phyloP scores from a whole-genome alignment of 1,140 invertebrate genomes.

The Drosophila sulfurigaster region DNA sequence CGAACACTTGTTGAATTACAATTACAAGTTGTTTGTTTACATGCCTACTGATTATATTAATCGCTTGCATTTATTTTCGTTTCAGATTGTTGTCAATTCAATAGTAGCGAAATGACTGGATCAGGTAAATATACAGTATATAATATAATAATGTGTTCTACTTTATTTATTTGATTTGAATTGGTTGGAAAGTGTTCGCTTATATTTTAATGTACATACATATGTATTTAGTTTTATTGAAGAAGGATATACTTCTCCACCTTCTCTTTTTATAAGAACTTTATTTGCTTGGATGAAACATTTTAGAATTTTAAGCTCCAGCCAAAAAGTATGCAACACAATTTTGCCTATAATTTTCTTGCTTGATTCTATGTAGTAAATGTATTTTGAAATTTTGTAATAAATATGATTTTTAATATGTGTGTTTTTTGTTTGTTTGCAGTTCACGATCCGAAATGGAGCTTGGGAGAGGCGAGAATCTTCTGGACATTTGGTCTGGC shows the following conservation, averaged over 20 bases:
- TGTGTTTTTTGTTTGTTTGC: not conserved
- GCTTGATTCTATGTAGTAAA: not conserved
- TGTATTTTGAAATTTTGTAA: not conserved
- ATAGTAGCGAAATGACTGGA: constrained; percentile 64
- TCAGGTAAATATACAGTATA: constrained; percentile 63
- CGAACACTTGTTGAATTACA: constrained; percentile 43
- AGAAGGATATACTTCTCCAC: too few relatives aligned
- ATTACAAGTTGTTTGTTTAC: constrained; percentile 42
- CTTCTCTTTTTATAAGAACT: too few relatives aligned
- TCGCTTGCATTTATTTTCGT: constrained; percentile 47
- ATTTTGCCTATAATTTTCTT: not conserved
- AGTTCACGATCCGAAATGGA: constrained; percentile 86
- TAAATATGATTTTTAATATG: not conserved
- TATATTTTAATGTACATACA: too few relatives aligned
- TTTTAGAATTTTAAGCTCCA: not conserved
- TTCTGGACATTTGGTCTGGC: constrained; percentile 85
- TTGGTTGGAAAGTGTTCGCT: too few relatives aligned
- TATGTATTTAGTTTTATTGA: too few relatives aligned
- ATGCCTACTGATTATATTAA: constrained; percentile 45
- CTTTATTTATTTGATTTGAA: too few relatives aligned
- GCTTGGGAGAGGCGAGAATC: constrained; percentile 85
- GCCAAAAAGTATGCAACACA: constrained; percentile 13
- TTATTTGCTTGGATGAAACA: not conserved
- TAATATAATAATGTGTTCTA: not conserved
- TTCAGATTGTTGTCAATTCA: constrained; percentile 51